Conservation (phyloP, 2,888 invertebrate genomes). For the Cryptosula pallasiana region DNA sequence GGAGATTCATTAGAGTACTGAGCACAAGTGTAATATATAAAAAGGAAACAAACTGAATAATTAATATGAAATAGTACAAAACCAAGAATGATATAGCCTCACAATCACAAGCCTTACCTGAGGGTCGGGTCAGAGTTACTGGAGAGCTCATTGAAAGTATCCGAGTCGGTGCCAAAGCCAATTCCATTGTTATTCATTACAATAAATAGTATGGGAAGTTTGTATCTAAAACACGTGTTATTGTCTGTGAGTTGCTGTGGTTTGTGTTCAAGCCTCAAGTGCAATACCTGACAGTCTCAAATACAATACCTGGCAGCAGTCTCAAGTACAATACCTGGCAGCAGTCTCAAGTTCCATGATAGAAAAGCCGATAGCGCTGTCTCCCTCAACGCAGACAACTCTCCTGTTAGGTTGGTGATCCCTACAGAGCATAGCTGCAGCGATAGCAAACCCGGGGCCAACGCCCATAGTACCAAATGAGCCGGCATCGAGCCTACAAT, state of each 20-base stretch:
- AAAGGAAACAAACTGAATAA: too few species aligned
- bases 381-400: slow-evolving; percentile 90
- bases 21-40: too few species aligned
- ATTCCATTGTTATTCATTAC: slow-evolving; percentile 95
- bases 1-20: too few species aligned
- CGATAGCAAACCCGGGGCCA: slow-evolving; percentile 83
- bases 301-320: slow-evolving; percentile 59
- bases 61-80: too few species aligned
- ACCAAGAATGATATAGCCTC: too few species aligned
- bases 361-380: slow-evolving; percentile 95
- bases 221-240: slow-evolving; percentile 63
- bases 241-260: background rate
- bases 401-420: slow-evolving; percentile 73
- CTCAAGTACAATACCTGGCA: slow-evolving; percentile 58
- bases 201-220: slow-evolving; percentile 80
- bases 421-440: slow-evolving; percentile 83
- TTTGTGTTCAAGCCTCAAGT: background rate
- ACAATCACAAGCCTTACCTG: too few species aligned
- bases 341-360: slow-evolving; percentile 98
- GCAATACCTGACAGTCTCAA: too few species aligned
- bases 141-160: slow-evolving; percentile 48
- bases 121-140: slow-evolving; percentile 66
- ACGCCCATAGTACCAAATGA: slow-evolving; percentile 97
- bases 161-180: slow-evolving; percentile 76
- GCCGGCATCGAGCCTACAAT: slow-evolving; percentile 77